These are phyloP conservation scores for Elgaria multicarinata DNA, from an alignment of 2,113 vertebrate species.

Conservation along the genomic window DNA sequence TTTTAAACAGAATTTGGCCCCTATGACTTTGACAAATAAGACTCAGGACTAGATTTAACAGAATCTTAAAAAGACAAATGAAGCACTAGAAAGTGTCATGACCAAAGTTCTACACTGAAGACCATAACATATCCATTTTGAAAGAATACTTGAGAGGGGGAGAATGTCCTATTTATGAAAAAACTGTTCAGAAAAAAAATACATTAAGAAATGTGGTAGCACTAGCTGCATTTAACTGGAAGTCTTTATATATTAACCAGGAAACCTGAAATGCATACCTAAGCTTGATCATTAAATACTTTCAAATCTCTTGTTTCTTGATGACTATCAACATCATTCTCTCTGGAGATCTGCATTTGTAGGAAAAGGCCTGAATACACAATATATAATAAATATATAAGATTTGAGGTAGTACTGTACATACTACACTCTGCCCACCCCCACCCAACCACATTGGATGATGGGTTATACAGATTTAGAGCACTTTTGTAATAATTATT, in stretches of 20 bases:
- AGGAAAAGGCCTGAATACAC: neutral
- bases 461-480: neutral
- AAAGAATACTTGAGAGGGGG: neutral
- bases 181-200: too few species aligned
- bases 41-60: neutral
- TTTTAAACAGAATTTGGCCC: neutral
- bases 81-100: neutral
- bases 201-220: neutral
- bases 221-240: neutral
- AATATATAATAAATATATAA: neutral
- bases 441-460: neutral
- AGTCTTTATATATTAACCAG: neutral
- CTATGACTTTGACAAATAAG: neutral
- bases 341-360: neutral
- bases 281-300: neutral
- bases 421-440: neutral
- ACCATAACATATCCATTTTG: neutral
- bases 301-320: neutral
- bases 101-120: neutral
- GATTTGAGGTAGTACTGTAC: neutral
- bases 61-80: neutral
- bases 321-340: neutral
- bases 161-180: neutral
- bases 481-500: constrained; percentile 47
- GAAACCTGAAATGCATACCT: neutral